Percentiles rank a stretch among this genome's conserved stretches.
phyloP scores from a whole-genome alignment of 2,888 invertebrate species.

The Alviniconcha strummeri region DNA sequence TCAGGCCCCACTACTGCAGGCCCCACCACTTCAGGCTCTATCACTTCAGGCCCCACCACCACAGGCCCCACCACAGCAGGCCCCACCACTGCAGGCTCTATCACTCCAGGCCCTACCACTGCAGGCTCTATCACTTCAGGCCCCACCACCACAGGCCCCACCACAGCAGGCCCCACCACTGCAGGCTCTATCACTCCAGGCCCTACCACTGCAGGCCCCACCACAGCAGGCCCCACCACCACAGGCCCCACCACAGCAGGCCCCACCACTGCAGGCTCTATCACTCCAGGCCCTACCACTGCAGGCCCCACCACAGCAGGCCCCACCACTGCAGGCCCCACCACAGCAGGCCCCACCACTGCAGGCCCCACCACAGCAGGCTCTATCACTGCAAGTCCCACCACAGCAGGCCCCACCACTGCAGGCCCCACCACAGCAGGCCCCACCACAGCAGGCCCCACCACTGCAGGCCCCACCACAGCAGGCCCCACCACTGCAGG shows the following conservation, averaged over 20 bases:
- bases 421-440: neutral
- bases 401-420: no score
- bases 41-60: neutral
- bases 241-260: neutral
- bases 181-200: no score
- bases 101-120: neutral
- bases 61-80: no score
- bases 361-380: neutral
- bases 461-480: neutral
- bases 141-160: no score
- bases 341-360: no score
- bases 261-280: neutral
- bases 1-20: neutral
- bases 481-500: neutral
- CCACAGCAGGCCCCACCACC: no score
- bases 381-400: no score
- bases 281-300: no score
- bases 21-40: no score
- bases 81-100: neutral
- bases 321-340: neutral
- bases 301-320: neutral
- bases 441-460: neutral
- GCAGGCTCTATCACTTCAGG: neutral
- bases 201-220: no score
- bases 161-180: no score